Percentiles rank a stretch among this genome's conserved stretches.
These are phyloP conservation scores for Nansenia antarctica DNA, from an alignment of 2,113 vertebrate species.

Conservation along the genomic window DNA sequence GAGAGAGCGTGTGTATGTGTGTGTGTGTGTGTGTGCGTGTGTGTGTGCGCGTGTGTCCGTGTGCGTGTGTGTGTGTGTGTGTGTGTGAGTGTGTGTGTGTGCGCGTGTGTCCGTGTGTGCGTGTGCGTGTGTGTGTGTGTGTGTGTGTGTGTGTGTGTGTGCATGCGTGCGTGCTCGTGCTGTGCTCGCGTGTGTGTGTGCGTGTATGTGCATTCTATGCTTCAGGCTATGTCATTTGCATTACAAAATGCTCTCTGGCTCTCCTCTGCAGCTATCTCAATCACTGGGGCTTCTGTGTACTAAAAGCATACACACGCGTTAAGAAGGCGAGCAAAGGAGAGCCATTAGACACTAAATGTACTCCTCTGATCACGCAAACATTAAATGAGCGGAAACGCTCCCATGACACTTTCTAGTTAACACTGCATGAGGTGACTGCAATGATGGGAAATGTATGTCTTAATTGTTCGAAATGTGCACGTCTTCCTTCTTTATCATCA, in stretches of 20 bases:
- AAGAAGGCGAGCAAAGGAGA: slow-evolving; percentile 23
- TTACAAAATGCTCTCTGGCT: slow-evolving; percentile 58
- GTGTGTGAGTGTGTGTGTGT: background rate
- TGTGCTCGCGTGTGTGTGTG: background rate
- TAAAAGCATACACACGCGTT: slow-evolving; percentile 44
- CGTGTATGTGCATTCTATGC: slow-evolving; percentile 13
- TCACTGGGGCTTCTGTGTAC: slow-evolving; percentile 49
- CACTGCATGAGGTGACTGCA: too few species aligned
- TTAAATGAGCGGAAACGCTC: slow-evolving; percentile 11
- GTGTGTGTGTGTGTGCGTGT: background rate
- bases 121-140: background rate
- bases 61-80: background rate
- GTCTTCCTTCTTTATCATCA: too few species aligned
- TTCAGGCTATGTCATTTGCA: slow-evolving; percentile 60
- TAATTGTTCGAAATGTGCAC: too few species aligned
- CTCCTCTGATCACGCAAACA: slow-evolving; percentile 45
- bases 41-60: background rate
- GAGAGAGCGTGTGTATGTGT: background rate
- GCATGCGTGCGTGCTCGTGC: too few species aligned
- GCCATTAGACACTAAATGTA: slow-evolving; percentile 20
- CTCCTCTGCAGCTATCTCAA: slow-evolving; percentile 51
- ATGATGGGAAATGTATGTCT: too few species aligned
- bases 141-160: background rate
- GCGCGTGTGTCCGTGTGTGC: background rate
- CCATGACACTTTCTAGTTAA: too few species aligned